These are phyloP conservation scores for Fulica atra DNA, from an alignment of 2,113 vertebrate species.

Conservation along the genomic window DNA sequence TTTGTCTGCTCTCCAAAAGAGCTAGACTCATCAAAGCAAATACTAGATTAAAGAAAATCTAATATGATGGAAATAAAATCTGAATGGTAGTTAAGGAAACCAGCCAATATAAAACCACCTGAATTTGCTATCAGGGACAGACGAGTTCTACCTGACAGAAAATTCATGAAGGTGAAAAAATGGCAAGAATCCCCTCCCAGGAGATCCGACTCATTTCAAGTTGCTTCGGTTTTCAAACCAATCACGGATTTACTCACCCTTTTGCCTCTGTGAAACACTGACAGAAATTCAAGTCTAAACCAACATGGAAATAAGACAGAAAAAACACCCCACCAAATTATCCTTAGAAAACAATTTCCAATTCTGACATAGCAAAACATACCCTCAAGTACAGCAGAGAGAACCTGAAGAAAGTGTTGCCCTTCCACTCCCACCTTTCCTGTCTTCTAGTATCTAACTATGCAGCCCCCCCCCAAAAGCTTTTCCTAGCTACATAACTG, in stretches of 20 bases:
- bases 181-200: neutral
- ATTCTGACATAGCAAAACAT: neutral
- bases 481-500: neutral
- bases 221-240: neutral
- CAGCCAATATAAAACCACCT: slow-evolving; percentile 6
- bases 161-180: neutral
- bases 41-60: neutral
- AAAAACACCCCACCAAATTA: neutral
- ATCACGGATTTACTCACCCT: neutral
- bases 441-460: neutral
- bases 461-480: neutral
- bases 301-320: neutral
- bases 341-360: neutral
- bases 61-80: slow-evolving; percentile 30
- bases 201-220: neutral
- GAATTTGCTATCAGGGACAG: slow-evolving; percentile 15
- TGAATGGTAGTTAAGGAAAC: neutral
- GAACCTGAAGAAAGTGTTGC: neutral
- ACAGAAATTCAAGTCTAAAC: neutral
- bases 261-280: neutral
- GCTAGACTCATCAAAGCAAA: slow-evolving; percentile 20
- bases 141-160: neutral
- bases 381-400: neutral
- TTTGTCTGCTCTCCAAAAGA: slow-evolving; percentile 13
- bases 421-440: neutral